A percentile compares a stretch with the other conserved stretches of the same genome.
Conservation (phyloP, 2,113 vertebrate species). For the Apodemus speciosus region DNA sequence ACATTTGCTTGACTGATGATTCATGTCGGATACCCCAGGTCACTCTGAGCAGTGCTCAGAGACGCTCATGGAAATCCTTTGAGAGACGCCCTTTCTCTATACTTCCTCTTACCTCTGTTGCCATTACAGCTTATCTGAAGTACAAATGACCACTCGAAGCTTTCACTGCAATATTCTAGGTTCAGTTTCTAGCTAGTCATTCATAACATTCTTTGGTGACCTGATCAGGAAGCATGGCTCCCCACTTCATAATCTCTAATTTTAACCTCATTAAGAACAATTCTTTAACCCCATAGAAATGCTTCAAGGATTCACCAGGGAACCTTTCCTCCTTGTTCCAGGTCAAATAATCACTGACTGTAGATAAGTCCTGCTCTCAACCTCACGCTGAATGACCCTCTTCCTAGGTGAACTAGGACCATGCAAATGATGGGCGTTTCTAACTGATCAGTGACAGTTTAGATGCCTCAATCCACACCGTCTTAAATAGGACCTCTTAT, state of each 20-base stretch:
- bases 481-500: background rate
- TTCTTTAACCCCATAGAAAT: no score
- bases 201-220: background rate
- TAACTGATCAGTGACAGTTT: background rate
- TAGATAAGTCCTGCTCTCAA: background rate
- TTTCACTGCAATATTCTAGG: background rate
- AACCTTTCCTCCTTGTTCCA: background rate
- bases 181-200: background rate
- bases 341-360: background rate
- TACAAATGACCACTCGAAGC: background rate
- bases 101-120: background rate
- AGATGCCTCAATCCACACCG: background rate
- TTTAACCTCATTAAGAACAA: background rate
- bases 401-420: no score
- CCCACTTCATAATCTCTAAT: background rate
- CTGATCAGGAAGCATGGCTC: background rate
- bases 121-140: background rate
- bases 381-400: background rate
- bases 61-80: background rate
- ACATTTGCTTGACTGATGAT: background rate
- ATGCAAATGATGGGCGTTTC: background rate
- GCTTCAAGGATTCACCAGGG: background rate
- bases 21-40: background rate
- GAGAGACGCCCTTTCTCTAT: background rate
- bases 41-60: background rate